phyloP scores from a whole-genome alignment of 1,140 invertebrate species.

The Micrasema longulum region DNA sequence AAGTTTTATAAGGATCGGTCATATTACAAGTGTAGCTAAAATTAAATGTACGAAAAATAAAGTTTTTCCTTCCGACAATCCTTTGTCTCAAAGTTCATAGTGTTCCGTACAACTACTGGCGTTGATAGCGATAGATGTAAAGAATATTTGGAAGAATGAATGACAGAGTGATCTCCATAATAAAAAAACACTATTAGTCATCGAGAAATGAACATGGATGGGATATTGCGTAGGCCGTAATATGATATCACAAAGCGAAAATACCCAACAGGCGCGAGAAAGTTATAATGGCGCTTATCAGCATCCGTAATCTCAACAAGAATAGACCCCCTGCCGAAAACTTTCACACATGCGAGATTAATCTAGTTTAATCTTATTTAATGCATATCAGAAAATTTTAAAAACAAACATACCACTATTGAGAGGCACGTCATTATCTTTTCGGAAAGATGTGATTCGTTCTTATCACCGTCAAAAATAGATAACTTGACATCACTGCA shows the following conservation, averaged over 20 bases:
- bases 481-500: conserved; percentile 71
- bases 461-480: conserved; percentile 71
- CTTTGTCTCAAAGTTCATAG: conserved; percentile 47
- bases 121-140: conserved; percentile 19
- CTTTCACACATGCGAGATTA: conserved; percentile 59
- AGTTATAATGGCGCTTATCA: conserved; percentile 70
- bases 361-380: conserved; percentile 26
- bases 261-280: conserved; percentile 70
- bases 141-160: conserved; percentile 18
- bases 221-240: conserved; percentile 66
- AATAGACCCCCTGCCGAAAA: conserved; percentile 67
- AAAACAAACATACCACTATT: conserved; percentile 61
- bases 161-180: conserved; percentile 35
- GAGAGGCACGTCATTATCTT: conserved; percentile 69
- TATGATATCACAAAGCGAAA: conserved; percentile 71
- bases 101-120: background rate
- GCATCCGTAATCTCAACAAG: conserved; percentile 63
- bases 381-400: conserved; percentile 10
- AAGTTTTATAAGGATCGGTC: conserved; percentile 17
- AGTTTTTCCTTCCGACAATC: conserved; percentile 21
- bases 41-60: conserved; percentile 16
- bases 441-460: conserved; percentile 68
- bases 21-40: conserved; percentile 12
- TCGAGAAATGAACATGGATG: conserved; percentile 55
- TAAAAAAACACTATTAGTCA: conserved; percentile 62